These are phyloP conservation scores for Crossaster papposus DNA, from an alignment of 53 echinoderm and acorn worm genomes.

Conservation along the genomic window DNA sequence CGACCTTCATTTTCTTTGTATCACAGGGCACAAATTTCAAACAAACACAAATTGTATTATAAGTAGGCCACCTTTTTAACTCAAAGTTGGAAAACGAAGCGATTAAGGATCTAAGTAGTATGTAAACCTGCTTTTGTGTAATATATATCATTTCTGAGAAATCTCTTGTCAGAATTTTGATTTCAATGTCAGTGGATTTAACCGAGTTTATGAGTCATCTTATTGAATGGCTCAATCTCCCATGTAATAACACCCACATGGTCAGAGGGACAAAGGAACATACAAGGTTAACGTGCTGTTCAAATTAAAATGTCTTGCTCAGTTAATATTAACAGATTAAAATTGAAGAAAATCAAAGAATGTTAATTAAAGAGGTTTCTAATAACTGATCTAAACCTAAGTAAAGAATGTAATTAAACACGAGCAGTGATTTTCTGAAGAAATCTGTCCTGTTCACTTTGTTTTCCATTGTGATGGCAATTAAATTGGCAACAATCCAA, in stretches of 20 bases:
- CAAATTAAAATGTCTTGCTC: too few relatives aligned
- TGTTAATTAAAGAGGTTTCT: too few relatives aligned
- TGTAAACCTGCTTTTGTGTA: too few relatives aligned
- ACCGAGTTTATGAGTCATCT: slow-evolving; percentile 32
- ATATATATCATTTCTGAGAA: not conserved
- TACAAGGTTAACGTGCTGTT: not conserved
- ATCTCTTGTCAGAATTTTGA: not conserved
- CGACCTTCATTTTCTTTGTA: not conserved
- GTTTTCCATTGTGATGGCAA: not conserved
- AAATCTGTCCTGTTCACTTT: not conserved
- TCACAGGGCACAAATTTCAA: not conserved
- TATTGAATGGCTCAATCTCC: not conserved
- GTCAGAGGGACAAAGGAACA: slow-evolving; percentile 17
- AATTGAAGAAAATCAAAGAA: too few relatives aligned
- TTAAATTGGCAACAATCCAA: not conserved
- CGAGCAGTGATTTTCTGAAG: too few relatives aligned
- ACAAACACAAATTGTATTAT: not conserved
- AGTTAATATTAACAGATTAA: too few relatives aligned
- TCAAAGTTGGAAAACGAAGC: not conserved
- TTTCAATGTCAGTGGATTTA: not conserved
- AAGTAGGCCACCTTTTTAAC: not conserved
- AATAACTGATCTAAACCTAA: too few relatives aligned
- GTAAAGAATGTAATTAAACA: too few relatives aligned
- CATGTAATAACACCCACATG: not conserved
- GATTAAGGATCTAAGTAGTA: not conserved